Evolutionary conservation across 2,888 invertebrate species (phyloP), one percentile per base, ranked within the genome.

Genomic region (Crocallis elinguaria): DNA sequence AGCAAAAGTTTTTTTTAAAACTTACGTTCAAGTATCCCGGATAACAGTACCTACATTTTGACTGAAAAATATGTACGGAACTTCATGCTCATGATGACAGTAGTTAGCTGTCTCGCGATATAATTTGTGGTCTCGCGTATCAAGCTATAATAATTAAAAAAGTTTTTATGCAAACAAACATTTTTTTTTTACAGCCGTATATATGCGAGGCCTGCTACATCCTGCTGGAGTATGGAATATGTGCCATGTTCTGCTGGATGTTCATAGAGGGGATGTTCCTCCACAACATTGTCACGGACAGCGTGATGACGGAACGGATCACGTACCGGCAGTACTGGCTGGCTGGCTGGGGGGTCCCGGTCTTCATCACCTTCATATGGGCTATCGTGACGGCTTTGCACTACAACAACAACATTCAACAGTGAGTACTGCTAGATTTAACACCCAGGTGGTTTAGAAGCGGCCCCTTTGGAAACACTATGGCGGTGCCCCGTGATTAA

Each of bases 231-330:
- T 98, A 98, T 77, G 95, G 96, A 0, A 95, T 96, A 59, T 96
- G 97, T 0, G 96, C 96, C 0, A 97, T 97, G 94, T 98, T 98
- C 75, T 95, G 96, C 94, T 99, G 99, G 98, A 98, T 98, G 98
- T 96, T 98, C 71, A 95, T 98, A 44, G 98, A 99, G 80, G 98
- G 98, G 0, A 90, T 98, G 9, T 97, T 97, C 75, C 89, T 99
- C 16, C 96, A 98, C 82, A 96, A 94, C 60, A 94, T 97, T 80
- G 94, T 98, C 29, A 96, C 97, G 46, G 94, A 94, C 0, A 94
- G 94, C 4, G 94, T 94, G 0, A 93, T 96, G 67, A 94, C 95
- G 74, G 94, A 94, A 52, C 73, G 75, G 0, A 82, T 87, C 29
- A 83, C 88, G 0, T 93, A 94, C 55, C 87, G 88, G 1, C 88